These are phyloP conservation scores for Panzeria rudis DNA, from an alignment of 2,888 invertebrate species.

Conservation along the genomic window DNA sequence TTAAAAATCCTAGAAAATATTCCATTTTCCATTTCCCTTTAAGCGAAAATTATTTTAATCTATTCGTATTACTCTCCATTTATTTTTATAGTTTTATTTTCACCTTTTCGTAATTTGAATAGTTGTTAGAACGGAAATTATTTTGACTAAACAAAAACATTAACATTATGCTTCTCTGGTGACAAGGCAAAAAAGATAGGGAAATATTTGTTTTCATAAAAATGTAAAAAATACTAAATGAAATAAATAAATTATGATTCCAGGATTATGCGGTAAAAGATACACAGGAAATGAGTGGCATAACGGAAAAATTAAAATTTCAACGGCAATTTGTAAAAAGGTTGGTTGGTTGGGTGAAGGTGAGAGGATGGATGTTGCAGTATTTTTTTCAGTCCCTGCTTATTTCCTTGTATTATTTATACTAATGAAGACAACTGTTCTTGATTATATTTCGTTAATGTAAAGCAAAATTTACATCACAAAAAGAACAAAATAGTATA, in stretches of 20 bases:
- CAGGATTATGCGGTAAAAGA: constrained; percentile 34
- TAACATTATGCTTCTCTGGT: not conserved
- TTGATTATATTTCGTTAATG: not conserved
- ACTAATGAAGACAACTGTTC: not conserved
- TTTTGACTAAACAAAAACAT: not conserved
- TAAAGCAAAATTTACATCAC: not conserved
- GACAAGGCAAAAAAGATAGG: not conserved
- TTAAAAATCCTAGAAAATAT: not conserved
- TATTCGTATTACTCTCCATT: not conserved
- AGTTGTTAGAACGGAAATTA: not conserved
- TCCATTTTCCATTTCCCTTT: not conserved
- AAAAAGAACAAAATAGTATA: not conserved
- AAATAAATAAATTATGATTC: constrained; percentile 21
- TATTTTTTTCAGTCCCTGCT: too few relatives aligned
- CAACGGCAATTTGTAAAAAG: constrained; percentile 11
- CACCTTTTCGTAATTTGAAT: not conserved
- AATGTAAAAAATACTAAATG: too few relatives aligned
- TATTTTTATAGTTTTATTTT: not conserved
- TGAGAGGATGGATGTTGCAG: not conserved
- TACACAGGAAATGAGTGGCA: constrained; percentile 12
- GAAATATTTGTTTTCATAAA: not conserved
- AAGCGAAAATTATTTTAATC: not conserved
- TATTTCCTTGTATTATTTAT: not conserved
- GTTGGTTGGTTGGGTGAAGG: not conserved
- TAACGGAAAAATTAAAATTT: constrained; percentile 11